A percentile compares a stretch with the other conserved stretches of the same genome.
phyloP scores from a whole-genome alignment of 1,140 invertebrate genomes.

The Epicauta chinensis region DNA sequence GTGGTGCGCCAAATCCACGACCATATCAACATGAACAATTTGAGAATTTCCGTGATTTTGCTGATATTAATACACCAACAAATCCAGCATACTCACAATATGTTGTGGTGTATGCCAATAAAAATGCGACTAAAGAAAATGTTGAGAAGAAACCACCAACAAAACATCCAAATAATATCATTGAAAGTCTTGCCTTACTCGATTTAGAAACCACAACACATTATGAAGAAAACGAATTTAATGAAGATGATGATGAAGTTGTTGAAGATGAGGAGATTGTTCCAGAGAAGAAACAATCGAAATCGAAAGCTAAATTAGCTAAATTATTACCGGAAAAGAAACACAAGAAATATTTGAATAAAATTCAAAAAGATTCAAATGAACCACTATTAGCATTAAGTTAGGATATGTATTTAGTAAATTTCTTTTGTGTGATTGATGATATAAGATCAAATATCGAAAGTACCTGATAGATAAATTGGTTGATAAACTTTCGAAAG shows the following conservation, averaged over 20 bases:
- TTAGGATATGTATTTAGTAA: slow-evolving; percentile 41
- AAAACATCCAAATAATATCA: slow-evolving; percentile 69
- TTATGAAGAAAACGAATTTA: slow-evolving; percentile 19
- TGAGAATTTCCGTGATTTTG: slow-evolving; percentile 82
- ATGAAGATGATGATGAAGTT: neutral
- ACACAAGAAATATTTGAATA: slow-evolving; percentile 47
- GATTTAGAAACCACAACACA: slow-evolving; percentile 48
- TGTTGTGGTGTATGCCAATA: slow-evolving; percentile 71
- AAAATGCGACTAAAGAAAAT: slow-evolving; percentile 47
- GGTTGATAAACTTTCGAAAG: no score
- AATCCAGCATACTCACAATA: slow-evolving; percentile 75
- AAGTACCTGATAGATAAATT: no score
- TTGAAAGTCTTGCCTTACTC: slow-evolving; percentile 67
- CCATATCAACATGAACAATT: slow-evolving; percentile 67
- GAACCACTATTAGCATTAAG: slow-evolving; percentile 64
- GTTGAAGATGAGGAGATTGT: slow-evolving; percentile 29
- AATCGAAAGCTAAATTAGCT: slow-evolving; percentile 58
- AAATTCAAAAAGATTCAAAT: slow-evolving; percentile 41
- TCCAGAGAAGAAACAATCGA: slow-evolving; percentile 50
- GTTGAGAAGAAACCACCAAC: slow-evolving; percentile 14
- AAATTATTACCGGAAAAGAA: slow-evolving; percentile 58
- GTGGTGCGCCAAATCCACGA: slow-evolving; percentile 51
- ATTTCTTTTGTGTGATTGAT: slow-evolving; percentile 2
- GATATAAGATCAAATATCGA: no score
- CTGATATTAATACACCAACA: slow-evolving; percentile 76